These are phyloP conservation scores for Salpingus planirostris DNA, from an alignment of 2,888 invertebrate species.

Conservation along the genomic window DNA sequence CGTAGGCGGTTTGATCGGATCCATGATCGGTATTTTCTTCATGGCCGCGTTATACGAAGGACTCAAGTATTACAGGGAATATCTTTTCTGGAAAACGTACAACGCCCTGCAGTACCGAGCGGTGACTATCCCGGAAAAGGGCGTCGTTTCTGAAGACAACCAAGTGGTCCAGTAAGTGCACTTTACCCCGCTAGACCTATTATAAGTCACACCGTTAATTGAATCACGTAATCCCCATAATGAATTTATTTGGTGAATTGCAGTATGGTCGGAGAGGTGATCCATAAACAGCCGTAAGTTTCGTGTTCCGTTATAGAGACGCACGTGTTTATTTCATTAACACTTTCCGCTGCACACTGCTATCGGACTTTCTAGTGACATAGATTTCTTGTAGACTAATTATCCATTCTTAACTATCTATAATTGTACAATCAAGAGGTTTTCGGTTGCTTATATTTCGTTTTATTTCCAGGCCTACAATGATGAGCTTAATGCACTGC, in stretches of 20 bases:
- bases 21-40: constrained; percentile 85
- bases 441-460: too few species aligned
- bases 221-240: too few species aligned
- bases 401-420: too few species aligned
- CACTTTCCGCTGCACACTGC: too few species aligned
- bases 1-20: constrained; percentile 71
- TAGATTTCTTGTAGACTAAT: too few species aligned
- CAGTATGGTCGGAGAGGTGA: constrained; percentile 63
- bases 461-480: constrained; percentile 59
- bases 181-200: not conserved
- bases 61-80: constrained; percentile 81
- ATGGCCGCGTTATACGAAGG: constrained; percentile 94
- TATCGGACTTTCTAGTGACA: too few species aligned
- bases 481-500: constrained; percentile 74
- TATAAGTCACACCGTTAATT: not conserved
- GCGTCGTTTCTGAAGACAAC: constrained; percentile 56
- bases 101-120: constrained; percentile 78
- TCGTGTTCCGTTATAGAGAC: too few species aligned
- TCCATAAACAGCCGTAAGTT: constrained; percentile 67
- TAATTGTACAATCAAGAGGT: too few species aligned
- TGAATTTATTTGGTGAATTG: not conserved
- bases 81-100: constrained; percentile 80
- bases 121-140: constrained; percentile 67
- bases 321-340: too few species aligned
- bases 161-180: constrained; percentile 70